Evolutionary conservation across 2,888 invertebrate species (phyloP).

Genomic region (Rapana venosa): DNA sequence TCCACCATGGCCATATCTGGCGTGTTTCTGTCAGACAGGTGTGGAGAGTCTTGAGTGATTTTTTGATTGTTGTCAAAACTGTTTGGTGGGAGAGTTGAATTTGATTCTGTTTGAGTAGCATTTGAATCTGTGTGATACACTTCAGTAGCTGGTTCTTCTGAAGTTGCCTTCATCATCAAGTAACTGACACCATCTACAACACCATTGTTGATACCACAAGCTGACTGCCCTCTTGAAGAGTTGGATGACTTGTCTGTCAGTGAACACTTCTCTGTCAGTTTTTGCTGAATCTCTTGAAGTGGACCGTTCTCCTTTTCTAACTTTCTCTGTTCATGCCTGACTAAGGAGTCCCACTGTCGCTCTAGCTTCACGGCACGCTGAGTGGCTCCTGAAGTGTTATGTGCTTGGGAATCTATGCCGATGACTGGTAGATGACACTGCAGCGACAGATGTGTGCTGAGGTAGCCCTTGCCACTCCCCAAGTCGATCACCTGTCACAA

Average conservation of each 20-base stretch:
- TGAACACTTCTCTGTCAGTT: neutral
- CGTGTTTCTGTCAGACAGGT: neutral
- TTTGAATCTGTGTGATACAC: neutral
- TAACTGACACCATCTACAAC: neutral
- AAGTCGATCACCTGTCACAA: slow-evolving; percentile 85
- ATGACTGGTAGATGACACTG: slow-evolving; percentile 86
- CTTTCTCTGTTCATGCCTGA: slow-evolving; percentile 49
- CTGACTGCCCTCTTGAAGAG: neutral
- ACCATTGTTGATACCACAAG: neutral
- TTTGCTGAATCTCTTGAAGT: neutral
- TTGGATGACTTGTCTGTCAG: neutral
- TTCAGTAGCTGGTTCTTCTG: neutral
- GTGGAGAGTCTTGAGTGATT: neutral
- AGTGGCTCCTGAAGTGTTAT: slow-evolving; percentile 85
- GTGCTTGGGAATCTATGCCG: slow-evolving; percentile 87
- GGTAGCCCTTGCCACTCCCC: slow-evolving; percentile 93
- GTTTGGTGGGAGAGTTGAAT: neutral
- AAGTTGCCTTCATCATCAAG: neutral
- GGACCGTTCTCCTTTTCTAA: neutral
- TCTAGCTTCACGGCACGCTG: slow-evolving; percentile 67
- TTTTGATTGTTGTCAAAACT: neutral
- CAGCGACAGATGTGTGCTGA: slow-evolving; percentile 87
- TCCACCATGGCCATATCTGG: neutral
- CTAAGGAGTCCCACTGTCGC: slow-evolving; percentile 66
- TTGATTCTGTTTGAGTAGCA: neutral